These are phyloP conservation scores for Phortica magna DNA, from an alignment of 2,888 invertebrate genomes.

Conservation along the genomic window DNA sequence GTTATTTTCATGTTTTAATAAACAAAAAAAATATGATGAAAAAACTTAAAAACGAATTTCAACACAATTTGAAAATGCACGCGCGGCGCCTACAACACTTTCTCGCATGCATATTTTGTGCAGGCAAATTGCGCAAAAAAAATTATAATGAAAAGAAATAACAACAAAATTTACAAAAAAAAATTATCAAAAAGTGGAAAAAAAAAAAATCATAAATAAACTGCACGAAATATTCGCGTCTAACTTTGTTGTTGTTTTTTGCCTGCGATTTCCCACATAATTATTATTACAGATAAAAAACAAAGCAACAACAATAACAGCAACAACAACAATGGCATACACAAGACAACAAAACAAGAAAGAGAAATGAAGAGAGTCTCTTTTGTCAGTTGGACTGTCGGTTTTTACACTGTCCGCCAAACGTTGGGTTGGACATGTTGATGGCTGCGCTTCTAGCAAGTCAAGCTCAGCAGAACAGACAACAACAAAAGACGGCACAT, in stretches of 20 bases:
- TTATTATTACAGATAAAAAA: slow-evolving; percentile 43
- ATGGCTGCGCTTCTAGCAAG: slow-evolving; percentile 50
- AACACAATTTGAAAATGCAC: slow-evolving; percentile 28
- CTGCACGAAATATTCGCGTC: slow-evolving; percentile 57
- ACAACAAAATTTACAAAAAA: slow-evolving; percentile 19
- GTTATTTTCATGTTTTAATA: slow-evolving; percentile 13
- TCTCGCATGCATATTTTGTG: slow-evolving; percentile 55
- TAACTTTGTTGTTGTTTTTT: slow-evolving; percentile 55
- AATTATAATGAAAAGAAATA: neutral
- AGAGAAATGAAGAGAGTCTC: slow-evolving; percentile 4
- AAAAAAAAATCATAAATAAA: slow-evolving; percentile 33
- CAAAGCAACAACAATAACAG: neutral
- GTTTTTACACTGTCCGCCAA: neutral
- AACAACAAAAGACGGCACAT: slow-evolving; percentile 39
- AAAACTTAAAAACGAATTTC: neutral
- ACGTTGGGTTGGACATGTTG: slow-evolving; percentile 34
- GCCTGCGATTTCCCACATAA: slow-evolving; percentile 70
- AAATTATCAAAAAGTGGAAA: slow-evolving; percentile 32
- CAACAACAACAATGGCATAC: neutral
- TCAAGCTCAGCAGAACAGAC: slow-evolving; percentile 13
- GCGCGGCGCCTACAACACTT: slow-evolving; percentile 67
- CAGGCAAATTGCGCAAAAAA: slow-evolving; percentile 50
- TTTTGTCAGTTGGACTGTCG: neutral
- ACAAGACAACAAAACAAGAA: neutral
- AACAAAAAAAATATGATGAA: neutral